These are phyloP conservation scores for Meloe dianella DNA, from an alignment of 2,888 invertebrate species.

Conservation along the genomic window DNA sequence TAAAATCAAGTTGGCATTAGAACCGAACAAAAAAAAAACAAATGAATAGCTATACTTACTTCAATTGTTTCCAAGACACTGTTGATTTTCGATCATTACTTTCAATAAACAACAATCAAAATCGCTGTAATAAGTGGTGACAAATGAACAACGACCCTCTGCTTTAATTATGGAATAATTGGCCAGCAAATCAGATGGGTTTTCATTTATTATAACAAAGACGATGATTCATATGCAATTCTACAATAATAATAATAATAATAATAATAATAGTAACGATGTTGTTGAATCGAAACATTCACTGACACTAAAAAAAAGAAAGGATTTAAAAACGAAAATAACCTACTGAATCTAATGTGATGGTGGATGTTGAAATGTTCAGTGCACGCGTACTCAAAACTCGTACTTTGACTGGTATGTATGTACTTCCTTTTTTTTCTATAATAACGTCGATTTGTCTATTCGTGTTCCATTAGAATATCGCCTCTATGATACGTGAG, in stretches of 20 bases:
- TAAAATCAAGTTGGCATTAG: background rate
- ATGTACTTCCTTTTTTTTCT: background rate
- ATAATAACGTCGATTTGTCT: background rate
- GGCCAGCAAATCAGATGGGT: background rate
- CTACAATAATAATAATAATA: background rate
- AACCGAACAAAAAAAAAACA: background rate
- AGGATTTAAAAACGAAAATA: conserved; percentile 24
- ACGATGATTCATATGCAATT: background rate
- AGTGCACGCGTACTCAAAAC: conserved; percentile 22
- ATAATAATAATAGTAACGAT: background rate
- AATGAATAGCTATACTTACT: background rate
- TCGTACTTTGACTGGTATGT: background rate
- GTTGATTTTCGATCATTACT: background rate
- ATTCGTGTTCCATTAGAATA: background rate
- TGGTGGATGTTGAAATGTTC: background rate
- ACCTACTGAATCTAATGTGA: conserved; percentile 18
- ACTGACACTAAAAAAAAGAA: background rate
- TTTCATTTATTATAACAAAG: background rate
- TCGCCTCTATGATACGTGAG: conserved; percentile 31
- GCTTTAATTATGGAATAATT: background rate
- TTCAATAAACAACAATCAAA: background rate
- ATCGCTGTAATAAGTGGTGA: background rate
- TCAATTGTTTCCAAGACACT: background rate
- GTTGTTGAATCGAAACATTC: background rate
- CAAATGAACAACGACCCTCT: background rate